Percentiles rank a stretch among this genome's conserved stretches.
Evolutionary conservation across 2,797 vertebrate genomes (phyloP).

Genomic region (Manis crassicaudata): DNA sequence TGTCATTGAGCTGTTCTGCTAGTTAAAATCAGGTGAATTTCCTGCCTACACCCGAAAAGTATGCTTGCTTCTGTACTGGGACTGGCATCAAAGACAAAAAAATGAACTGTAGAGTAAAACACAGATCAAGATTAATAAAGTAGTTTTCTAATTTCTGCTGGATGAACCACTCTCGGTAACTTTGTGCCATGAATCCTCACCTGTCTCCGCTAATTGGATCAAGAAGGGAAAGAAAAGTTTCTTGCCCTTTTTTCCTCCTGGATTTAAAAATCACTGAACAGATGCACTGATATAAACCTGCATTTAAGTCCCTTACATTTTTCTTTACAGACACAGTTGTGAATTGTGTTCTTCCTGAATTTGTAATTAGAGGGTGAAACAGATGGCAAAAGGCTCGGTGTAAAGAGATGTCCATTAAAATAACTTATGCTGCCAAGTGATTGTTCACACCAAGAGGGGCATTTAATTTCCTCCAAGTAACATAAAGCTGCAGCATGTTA

Average conservation of each 20-base stretch:
- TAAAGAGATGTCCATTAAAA: constrained; percentile 80
- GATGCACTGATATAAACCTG: constrained; percentile 78
- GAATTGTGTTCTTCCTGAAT: constrained; percentile 79
- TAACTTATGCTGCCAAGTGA: constrained; percentile 68
- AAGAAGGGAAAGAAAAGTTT: constrained; percentile 11
- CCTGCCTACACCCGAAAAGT: background rate
- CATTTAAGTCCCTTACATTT: constrained; percentile 78
- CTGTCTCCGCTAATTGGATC: constrained; percentile 60
- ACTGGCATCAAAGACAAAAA: constrained; percentile 39
- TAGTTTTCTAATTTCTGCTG: background rate
- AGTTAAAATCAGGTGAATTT: background rate
- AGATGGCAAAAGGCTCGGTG: constrained; percentile 79
- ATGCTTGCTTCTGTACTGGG: background rate
- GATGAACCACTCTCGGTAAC: background rate
- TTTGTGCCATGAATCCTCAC: constrained; percentile 59
- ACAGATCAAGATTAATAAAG: constrained; percentile 7
- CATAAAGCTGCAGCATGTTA: background rate
- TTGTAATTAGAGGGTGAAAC: constrained; percentile 81
- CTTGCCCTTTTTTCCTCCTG: constrained; percentile 54
- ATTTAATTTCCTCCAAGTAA: background rate
- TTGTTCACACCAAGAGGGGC: constrained; percentile 5
- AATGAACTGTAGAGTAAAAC: background rate
- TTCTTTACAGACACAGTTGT: constrained; percentile 78
- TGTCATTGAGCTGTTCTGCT: background rate
- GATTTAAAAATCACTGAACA: constrained; percentile 70